Base-by-base conservation (phyloP, 1,140 invertebrate species). In the Battus philenor region DNA sequence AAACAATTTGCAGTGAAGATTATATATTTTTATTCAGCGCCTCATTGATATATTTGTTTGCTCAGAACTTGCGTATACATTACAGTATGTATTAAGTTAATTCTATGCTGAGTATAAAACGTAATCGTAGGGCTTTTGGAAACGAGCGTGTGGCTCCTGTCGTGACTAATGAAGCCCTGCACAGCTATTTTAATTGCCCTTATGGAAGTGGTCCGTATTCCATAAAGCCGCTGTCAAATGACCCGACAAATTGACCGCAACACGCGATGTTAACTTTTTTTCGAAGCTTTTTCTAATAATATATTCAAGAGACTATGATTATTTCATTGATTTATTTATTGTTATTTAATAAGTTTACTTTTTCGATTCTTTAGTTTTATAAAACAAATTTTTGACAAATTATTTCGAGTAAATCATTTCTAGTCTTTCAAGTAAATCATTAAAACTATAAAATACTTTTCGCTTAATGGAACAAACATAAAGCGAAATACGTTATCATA, bases 241-340 rank as follows among this genome's bases (percentile, higher is more conserved):
- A 80, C 68, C 70, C 63, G 65, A 71, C 74, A 80, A 82, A 82
- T 82, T 79, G 70, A 80, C 67, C 63, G 59, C 53, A 56, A 57
- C 78, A 82, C 76, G 78, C 78, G 52, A 82, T 68, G 47, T 34
- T 43, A 38, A 33, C 43, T 38, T 41, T 27, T 41, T 41, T 41
- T 27, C 24, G 24, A 27, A 27, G 38, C 38, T 17, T 27, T 41
- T 41, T 11, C 24, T 3, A 12, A 24, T 41, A 41, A 41, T 41
- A 41, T 22, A 27, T 41, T 41, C 24, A 17, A 22, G 22, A 27
- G 38, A 26, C 38, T 24, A 15, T 41, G 38, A 41, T 41, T 41
- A n/a, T 41, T 41, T 6, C 17, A 16, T 33, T 16, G 31, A 33
- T 33, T 33, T 33, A 16, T 32, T 32, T 31, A 11, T 29, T 29